Evolutionary conservation across 2,113 vertebrate genomes (phyloP), one percentile per base, ranked within the genome.

Genomic region (Nothobranchius furzeri): DNA sequence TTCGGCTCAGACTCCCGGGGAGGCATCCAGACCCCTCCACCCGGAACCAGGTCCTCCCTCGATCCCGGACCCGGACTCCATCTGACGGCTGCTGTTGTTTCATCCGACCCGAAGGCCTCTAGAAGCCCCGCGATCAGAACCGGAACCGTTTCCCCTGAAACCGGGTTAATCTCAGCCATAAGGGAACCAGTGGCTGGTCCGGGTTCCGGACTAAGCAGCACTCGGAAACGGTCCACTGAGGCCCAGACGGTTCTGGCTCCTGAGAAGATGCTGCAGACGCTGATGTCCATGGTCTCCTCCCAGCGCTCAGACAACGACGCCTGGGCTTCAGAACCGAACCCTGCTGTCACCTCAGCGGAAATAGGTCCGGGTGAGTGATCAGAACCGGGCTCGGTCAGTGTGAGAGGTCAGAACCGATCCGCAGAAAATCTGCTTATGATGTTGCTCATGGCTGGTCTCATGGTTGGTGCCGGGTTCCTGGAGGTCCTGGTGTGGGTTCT

Each of bases 301-400:
- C 81, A 87, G 71, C 82, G 82, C 61, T 59, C 88, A 1, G 82
- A 68, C 0, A 89, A 76, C 66, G 84, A 88, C 57, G 83, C 86
- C 68, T 84, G 76, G 87, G 75, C 85, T 75, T 81, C 79, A 42
- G 85, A 87, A 64, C 60, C 9, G 70, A 30, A 40, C 9, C 37
- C 1, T 78, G 48, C 79, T 35, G 52, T 78, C 64, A 81, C 85
- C 62, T 83, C 89, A 48, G 2, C 75, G 10, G 88, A 92, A 52
- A 81, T 60, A 48, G 37, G 37, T 40, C 92, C 89, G 91, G 93
- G 93, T 93, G 90, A 92, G 37, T 40, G 37, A 9, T 7, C 37
- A 7, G 37, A 40, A 40, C 37, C 37, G 37, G 37, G 37, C 30
- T 40, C 37, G 9, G 37, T 40, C 37, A 40, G 37, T 7, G 37